phyloP scores from a whole-genome alignment of 1,140 invertebrate genomes.

The Meloidogyne hapla region DNA sequence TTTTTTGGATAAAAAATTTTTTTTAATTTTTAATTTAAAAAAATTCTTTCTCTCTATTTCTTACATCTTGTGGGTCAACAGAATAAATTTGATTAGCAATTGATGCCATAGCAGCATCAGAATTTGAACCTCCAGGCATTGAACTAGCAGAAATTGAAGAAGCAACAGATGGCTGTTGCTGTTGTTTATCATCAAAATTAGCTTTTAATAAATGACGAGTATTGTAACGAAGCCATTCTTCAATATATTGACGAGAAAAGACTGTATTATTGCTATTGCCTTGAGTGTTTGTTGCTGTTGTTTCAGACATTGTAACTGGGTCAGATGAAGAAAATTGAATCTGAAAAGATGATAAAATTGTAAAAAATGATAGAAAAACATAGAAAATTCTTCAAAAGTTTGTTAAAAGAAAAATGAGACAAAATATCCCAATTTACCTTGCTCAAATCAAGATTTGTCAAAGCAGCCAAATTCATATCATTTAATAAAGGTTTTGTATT shows the following conservation, averaged over 20 bases:
- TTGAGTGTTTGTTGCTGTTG: background rate
- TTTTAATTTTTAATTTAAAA: no score
- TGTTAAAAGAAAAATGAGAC: background rate
- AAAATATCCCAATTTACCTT: conserved; percentile 7
- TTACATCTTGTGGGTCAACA: background rate
- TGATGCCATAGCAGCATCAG: background rate
- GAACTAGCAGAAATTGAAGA: conserved; percentile 1
- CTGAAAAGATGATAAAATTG: background rate
- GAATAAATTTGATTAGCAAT: background rate
- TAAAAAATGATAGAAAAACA: background rate
- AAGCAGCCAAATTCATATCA: conserved; percentile 23
- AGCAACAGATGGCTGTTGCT: background rate
- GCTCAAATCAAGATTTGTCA: conserved; percentile 27
- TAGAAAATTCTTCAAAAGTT: background rate
- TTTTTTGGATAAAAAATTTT: no score
- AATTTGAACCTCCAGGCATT: conserved; percentile 4
- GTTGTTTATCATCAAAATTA: conserved; percentile 26
- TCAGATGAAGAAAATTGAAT: conserved; percentile 19
- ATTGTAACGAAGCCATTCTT: conserved; percentile 43
- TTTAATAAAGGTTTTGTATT: conserved; percentile 20
- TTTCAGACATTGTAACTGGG: conserved; percentile 2
- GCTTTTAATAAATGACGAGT: conserved; percentile 33
- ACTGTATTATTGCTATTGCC: conserved; percentile 7
- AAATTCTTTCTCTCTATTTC: no score
- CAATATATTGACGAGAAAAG: conserved; percentile 41